Evolutionary conservation across 2,113 vertebrate species (phyloP).

Genomic region (Ictidomys tridecemlineatus): DNA sequence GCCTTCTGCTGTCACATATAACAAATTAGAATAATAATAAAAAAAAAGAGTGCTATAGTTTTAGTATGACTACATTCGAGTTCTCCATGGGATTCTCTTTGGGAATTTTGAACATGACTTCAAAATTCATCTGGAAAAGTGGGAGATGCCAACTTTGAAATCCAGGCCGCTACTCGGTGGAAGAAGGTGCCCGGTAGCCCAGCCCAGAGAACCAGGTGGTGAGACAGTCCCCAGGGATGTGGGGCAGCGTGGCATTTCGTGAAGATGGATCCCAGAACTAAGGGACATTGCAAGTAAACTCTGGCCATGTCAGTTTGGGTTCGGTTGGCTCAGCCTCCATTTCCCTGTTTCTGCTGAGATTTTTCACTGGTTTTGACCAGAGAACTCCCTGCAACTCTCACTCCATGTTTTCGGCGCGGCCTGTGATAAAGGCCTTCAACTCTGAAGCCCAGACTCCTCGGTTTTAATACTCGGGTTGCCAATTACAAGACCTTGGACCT

Average conservation of each 20-base stretch:
- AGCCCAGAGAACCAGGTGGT: rapidly evolving
- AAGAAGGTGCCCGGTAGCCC: not conserved
- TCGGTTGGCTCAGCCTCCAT: not conserved
- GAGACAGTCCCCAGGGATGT: not conserved
- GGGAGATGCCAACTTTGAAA: not conserved
- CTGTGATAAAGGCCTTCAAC: not conserved
- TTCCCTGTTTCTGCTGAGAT: not conserved
- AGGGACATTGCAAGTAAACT: not conserved
- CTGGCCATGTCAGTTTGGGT: too few species aligned
- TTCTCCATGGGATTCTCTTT: not conserved
- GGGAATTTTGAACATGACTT: not conserved
- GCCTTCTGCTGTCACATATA: too few species aligned
- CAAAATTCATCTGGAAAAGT: not conserved
- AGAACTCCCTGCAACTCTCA: not conserved
- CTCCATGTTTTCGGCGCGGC: rapidly evolving
- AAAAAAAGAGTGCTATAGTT: not conserved
- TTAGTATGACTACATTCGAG: not conserved
- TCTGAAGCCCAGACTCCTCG: not conserved
- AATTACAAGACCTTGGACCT: too few species aligned
- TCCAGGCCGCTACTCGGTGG: rapidly evolving
- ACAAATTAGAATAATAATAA: too few species aligned
- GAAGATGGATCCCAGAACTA: not conserved
- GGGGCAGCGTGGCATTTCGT: not conserved
- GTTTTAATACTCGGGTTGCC: not conserved
- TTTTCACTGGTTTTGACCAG: not conserved